These are phyloP conservation scores for Apeira syringaria DNA, from an alignment of 2,888 invertebrate genomes.

Conservation along the genomic window DNA sequence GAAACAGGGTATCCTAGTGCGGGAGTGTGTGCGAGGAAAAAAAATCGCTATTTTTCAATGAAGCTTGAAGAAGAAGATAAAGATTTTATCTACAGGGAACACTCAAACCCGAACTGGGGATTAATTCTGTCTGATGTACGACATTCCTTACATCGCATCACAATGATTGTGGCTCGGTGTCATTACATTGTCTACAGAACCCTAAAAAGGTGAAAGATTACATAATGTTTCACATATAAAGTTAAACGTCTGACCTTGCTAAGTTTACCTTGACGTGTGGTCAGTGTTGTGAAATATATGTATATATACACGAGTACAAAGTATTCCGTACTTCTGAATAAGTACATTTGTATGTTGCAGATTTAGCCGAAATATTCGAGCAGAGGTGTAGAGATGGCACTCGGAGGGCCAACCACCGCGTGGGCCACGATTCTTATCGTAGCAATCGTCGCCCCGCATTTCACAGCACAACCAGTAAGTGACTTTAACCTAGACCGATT, in stretches of 20 bases:
- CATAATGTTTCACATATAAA: slow-evolving; percentile 1
- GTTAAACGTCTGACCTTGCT: slow-evolving; percentile 13
- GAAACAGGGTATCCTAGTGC: too few relatives aligned
- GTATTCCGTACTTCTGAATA: neutral
- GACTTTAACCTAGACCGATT: too few relatives aligned
- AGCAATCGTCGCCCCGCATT: slow-evolving; percentile 51
- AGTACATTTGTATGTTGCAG: slow-evolving; percentile 17
- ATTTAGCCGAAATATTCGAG: slow-evolving; percentile 16
- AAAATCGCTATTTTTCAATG: too few relatives aligned
- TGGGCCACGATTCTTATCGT: slow-evolving; percentile 47
- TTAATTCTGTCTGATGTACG: too few relatives aligned
- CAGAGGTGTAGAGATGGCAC: slow-evolving; percentile 41
- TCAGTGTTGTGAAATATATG: neutral
- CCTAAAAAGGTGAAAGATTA: slow-evolving; percentile 8
- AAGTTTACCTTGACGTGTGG: slow-evolving; percentile 13
- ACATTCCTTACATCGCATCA: too few relatives aligned
- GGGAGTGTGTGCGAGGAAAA: too few relatives aligned
- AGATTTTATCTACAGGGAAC: too few relatives aligned
- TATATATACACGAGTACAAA: neutral
- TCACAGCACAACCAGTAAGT: slow-evolving; percentile 68
- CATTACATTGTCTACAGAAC: too few relatives aligned
- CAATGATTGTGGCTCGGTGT: too few relatives aligned
- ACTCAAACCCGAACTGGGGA: too few relatives aligned
- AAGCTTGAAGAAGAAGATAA: too few relatives aligned
- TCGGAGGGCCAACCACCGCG: slow-evolving; percentile 34